Evolutionary conservation across 1,140 invertebrate genomes (phyloP), one percentile per base, ranked within the genome.

Genomic region (Phymorhynchus buccinoides): DNA sequence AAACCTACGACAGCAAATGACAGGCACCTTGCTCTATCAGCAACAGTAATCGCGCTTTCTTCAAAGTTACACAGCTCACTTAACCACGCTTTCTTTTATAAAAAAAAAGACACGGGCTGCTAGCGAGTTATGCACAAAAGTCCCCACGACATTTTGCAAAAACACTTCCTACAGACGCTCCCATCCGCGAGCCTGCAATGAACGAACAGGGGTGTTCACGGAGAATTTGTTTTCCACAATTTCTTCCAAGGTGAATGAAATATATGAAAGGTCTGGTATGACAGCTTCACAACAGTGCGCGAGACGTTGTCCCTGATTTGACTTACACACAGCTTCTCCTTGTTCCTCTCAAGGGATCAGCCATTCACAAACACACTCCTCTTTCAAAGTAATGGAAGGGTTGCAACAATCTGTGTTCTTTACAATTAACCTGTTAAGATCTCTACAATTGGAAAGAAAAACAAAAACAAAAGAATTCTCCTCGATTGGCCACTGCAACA

Each of bases 241-340:
- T 27, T 62, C 14, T 62, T n/a, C n/a, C n/a, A n/a, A 27, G 56
- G 56, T 62, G 56, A 62, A 62, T 18, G n/a, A n/a, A n/a, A n/a
- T n/a, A n/a, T n/a, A n/a, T 62, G 14, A 62, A 62, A 1, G 22
- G 56, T 62, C 12, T 62, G 56, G 22, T 62, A 62, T 62, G 18
- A 62, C 56, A 62, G 56, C 56, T 62, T 62, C 56, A 62, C 56
- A 62, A 62, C 56, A 62, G 18, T 62, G 56, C 56, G n/a, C n/a
- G 56, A 62, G 56, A 62, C 22, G n/a, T 27, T 27, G 22, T 62
- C 56, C 56, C 56, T 62, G 56, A 62, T 62, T 62, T 62, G n/a
- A n/a, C n/a, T n/a, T n/a, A n/a, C n/a, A n/a, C n/a, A 27, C 22
- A 62, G 56, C 22, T 62, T 62, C 56, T 27, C 56, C 56, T n/a